A percentile compares a stretch with the other conserved stretches of the same genome.
Evolutionary conservation across 2,113 vertebrate genomes (phyloP).

Genomic region (Silurus glanis): DNA sequence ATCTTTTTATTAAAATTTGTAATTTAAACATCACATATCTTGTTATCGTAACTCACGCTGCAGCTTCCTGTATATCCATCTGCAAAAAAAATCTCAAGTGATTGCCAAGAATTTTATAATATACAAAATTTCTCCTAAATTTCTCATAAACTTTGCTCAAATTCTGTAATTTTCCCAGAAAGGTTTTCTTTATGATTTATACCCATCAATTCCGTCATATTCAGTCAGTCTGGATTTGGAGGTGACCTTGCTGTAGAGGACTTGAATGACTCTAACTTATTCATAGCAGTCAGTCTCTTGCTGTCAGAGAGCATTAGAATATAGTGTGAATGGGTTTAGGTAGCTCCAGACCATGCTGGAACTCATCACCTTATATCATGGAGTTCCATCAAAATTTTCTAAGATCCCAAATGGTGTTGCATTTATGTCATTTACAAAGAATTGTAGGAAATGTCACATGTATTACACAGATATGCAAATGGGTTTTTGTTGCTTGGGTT

Average conservation of each 20-base stretch:
- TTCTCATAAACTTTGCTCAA: background rate
- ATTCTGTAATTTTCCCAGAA: background rate
- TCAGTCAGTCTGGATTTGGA: background rate
- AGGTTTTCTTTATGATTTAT: background rate
- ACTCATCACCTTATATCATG: background rate
- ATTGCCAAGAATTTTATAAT: background rate
- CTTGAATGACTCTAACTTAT: constrained; percentile 4
- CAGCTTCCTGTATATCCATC: too few relatives aligned
- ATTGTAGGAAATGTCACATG: background rate
- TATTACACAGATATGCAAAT: background rate
- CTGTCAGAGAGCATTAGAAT: constrained; percentile 10
- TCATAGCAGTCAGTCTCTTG: background rate
- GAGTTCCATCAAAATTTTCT: background rate
- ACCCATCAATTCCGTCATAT: background rate
- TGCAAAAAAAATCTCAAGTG: background rate
- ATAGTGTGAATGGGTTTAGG: background rate
- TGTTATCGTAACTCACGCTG: background rate
- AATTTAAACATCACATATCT: too few relatives aligned
- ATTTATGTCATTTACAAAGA: background rate
- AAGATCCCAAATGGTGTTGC: background rate
- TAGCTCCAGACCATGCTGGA: background rate
- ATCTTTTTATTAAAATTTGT: too few relatives aligned
- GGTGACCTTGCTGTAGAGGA: background rate
- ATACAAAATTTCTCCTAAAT: background rate
- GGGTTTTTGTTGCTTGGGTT: background rate